Evolutionary conservation across 2,888 invertebrate genomes (phyloP).

Genomic region (Girardia tigrina): DNA sequence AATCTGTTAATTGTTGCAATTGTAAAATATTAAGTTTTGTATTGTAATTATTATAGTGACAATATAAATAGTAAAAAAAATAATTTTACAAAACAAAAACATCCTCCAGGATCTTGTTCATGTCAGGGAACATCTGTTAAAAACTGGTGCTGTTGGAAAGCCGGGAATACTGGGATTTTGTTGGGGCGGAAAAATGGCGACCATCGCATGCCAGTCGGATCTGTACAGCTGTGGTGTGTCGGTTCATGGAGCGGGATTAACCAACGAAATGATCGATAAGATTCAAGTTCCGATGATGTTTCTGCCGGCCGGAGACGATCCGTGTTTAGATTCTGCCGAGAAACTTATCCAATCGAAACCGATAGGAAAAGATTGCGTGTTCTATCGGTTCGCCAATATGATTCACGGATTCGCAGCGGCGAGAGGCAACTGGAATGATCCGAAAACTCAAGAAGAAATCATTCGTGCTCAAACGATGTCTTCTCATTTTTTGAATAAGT

Average conservation of each 20-base stretch:
- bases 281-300: constrained; percentile 35
- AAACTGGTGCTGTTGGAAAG: constrained; percentile 25
- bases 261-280: background rate
- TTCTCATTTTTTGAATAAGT: constrained; percentile 10
- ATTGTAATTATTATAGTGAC: too few species aligned
- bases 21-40: too few species aligned
- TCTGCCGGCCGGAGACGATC: constrained; percentile 33
- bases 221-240: constrained; percentile 30
- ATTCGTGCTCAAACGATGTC: constrained; percentile 12
- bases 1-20: too few species aligned
- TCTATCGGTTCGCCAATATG: constrained; percentile 27
- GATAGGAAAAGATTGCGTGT: constrained; percentile 31
- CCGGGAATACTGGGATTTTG: constrained; percentile 34
- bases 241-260: constrained; percentile 33
- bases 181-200: constrained; percentile 36
- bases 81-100: background rate
- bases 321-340: background rate
- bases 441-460: background rate
- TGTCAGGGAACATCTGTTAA: background rate
- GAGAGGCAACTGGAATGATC: constrained; percentile 34
- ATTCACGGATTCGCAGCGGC: constrained; percentile 35
- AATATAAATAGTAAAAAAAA: too few species aligned
- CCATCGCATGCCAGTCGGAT: constrained; percentile 32
- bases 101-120: background rate
- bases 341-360: constrained; percentile 25